These are phyloP conservation scores for Dermochelys coriacea DNA, from an alignment of 2,797 vertebrate genomes.

Conservation along the genomic window DNA sequence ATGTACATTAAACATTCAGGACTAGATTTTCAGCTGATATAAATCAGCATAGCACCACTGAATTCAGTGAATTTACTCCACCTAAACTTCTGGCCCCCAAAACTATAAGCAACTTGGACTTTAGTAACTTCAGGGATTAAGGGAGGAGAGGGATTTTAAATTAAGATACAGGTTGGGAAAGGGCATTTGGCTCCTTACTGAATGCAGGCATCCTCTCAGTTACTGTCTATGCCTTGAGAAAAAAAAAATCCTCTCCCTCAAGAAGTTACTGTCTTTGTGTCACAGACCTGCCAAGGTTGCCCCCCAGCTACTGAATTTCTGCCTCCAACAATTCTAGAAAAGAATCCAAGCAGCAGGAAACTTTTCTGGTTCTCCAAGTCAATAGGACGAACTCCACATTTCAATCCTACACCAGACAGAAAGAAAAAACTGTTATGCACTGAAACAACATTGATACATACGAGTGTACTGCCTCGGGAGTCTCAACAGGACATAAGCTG, in stretches of 20 bases:
- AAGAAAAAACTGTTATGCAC: background rate
- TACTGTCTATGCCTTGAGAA: fast-evolving
- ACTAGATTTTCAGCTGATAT: background rate
- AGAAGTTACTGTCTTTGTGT: background rate
- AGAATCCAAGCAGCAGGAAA: background rate
- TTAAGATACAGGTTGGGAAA: background rate
- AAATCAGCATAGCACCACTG: background rate
- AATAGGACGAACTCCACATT: background rate
- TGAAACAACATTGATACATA: background rate
- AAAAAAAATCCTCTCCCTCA: background rate
- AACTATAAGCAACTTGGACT: background rate
- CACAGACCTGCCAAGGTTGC: slow-evolving; percentile 15
- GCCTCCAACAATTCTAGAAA: background rate
- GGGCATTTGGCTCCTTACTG: background rate
- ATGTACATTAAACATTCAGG: background rate
- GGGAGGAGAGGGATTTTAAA: fast-evolving
- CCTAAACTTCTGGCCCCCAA: background rate
- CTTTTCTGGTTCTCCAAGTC: background rate
- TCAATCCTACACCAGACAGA: background rate
- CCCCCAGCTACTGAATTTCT: background rate
- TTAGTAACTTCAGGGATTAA: background rate
- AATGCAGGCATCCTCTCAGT: background rate
- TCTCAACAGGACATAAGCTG: background rate
- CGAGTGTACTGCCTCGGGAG: background rate
- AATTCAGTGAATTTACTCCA: background rate